phyloP scores from a whole-genome alignment of 1,140 invertebrate genomes.

The Aphaenogaster ashmeadi region DNA sequence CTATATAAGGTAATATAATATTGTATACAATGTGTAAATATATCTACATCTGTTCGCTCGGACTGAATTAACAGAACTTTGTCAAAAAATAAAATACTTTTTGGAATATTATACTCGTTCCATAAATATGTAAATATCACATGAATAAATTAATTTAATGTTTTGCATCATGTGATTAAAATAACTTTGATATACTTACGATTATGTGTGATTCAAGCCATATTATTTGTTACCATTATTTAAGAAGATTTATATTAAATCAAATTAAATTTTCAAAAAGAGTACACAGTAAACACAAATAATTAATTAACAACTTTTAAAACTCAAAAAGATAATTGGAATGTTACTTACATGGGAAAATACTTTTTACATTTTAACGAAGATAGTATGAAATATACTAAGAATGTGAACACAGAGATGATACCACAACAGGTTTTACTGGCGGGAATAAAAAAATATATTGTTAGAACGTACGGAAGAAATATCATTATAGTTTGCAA shows the following conservation, averaged over 20 bases:
- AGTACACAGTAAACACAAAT: not conserved
- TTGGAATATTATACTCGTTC: not conserved
- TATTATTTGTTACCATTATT: conserved; percentile 17
- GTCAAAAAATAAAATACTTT: conserved; percentile 1
- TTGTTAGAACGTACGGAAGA: not conserved
- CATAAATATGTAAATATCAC: not conserved
- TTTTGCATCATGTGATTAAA: not conserved
- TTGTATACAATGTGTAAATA: conserved; percentile 69
- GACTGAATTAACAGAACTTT: not conserved
- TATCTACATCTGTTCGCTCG: conserved; percentile 49
- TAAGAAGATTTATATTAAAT: conserved; percentile 7
- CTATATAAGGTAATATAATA: conserved; percentile 66
- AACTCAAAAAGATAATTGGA: conserved; percentile 5
- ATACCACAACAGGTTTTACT: conserved; percentile 24
- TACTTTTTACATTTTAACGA: conserved; percentile 28
- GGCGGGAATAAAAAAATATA: not conserved
- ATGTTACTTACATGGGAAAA: not conserved
- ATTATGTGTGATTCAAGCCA: conserved; percentile 29
- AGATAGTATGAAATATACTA: not conserved
- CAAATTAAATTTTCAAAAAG: conserved; percentile 33
- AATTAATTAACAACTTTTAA: conserved; percentile 28
- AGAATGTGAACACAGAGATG: not conserved
- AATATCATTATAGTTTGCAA: conserved; percentile 3
- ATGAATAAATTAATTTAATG: conserved; percentile 10
- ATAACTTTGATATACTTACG: conserved; percentile 46